Percentiles rank a stretch among this genome's conserved stretches.
Conservation (phyloP, 2,113 vertebrate species). For the Spea multiplicata region DNA sequence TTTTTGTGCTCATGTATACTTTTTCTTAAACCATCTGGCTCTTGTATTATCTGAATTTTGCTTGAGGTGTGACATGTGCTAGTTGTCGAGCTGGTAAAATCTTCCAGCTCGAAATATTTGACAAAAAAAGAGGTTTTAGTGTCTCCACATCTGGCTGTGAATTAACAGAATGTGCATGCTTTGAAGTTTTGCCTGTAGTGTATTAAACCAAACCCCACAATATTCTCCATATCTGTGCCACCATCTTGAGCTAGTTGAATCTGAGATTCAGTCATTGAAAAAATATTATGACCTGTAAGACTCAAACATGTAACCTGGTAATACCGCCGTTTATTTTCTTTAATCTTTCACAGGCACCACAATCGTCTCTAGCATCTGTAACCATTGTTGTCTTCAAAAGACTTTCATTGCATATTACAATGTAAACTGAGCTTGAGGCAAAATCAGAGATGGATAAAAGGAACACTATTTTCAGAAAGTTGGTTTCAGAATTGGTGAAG, state of each 20-base stretch:
- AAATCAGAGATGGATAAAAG: background rate
- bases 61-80: constrained; percentile 29
- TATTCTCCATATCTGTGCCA: constrained; percentile 55
- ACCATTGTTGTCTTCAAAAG: constrained; percentile 64
- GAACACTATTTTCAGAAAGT: no score
- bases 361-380: constrained; percentile 59
- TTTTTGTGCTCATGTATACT: background rate
- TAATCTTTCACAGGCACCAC: constrained; percentile 57
- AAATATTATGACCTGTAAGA: constrained; percentile 59
- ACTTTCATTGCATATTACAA: constrained; percentile 62
- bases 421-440: constrained; percentile 44
- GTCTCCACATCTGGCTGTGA: constrained; percentile 61
- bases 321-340: constrained; percentile 54
- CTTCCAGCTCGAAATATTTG: constrained; percentile 52
- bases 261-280: constrained; percentile 55
- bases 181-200: constrained; percentile 61
- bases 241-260: constrained; percentile 57
- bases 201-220: constrained; percentile 59
- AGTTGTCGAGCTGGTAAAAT: constrained; percentile 12
- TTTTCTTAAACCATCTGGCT: constrained; percentile 23
- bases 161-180: constrained; percentile 54
- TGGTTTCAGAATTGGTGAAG: no score
- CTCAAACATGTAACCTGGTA: constrained; percentile 52
- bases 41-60: constrained; percentile 11
- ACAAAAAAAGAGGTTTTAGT: constrained; percentile 60